Conservation (phyloP, 2,888 invertebrate species). For the Lepidonotus clava region DNA sequence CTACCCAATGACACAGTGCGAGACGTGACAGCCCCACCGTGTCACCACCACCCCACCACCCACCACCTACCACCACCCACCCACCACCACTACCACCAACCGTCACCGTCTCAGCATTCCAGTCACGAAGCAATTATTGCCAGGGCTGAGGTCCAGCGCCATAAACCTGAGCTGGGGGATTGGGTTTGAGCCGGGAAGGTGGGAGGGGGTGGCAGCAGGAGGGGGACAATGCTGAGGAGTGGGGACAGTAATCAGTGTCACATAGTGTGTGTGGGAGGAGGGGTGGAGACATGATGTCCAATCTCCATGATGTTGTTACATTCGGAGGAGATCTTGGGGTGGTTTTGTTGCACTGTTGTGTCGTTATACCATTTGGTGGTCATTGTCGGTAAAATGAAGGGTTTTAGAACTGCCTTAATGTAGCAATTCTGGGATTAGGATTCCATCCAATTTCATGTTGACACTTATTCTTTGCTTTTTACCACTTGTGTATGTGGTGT, state of each 20-base stretch:
- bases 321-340: no score
- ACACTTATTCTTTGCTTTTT: no score
- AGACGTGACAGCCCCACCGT: no score
- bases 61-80: not conserved
- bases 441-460: no score
- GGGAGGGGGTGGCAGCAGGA: not conserved
- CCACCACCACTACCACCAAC: not conserved
- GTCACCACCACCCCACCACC: not conserved
- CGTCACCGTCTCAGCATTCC: not conserved
- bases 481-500: no score
- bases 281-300: slow-evolving; percentile 1
- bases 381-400: no score
- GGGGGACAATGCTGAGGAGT: not conserved
- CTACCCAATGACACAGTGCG: not conserved
- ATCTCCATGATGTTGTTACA: no score
- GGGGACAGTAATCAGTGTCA: slow-evolving; percentile 12
- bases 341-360: no score
- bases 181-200: not conserved
- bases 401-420: no score
- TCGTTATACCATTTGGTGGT: no score
- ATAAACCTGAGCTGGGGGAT: slow-evolving; percentile 16
- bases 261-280: not conserved
- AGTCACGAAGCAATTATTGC: slow-evolving; percentile 44
- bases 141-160: not conserved
- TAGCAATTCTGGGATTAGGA: no score